Base-by-base conservation (phyloP, 2,888 invertebrate species). In the Ferdinandea cuprea region DNA sequence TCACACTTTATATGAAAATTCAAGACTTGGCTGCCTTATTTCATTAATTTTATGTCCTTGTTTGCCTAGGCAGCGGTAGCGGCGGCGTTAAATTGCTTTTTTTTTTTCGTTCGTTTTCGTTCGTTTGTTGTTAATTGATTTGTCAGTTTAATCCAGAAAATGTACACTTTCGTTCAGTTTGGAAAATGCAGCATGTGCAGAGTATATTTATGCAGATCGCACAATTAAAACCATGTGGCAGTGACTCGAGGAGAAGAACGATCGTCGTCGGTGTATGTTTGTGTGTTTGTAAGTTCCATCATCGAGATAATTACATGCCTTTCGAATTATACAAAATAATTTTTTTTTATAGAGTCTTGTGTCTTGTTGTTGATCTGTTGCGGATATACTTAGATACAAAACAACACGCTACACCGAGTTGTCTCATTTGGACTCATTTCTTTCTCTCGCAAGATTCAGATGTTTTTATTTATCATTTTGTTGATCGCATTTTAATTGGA, bases 401-500 rank as follows among this genome's bases (percentile, higher is more conserved):
- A 61, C 63, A 46, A 28, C 44, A 35, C 54, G 79, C 66, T 59
- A 58, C 56, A 32, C 35, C 8, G 52, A 80, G 76, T 69, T 80
- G 80, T 76, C 76, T 69, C 76, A 71, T 69, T 76, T 81, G 58
- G 30, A 50, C 59, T 48, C 21, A 63, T 42, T 52, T 72, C 19
- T 19, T 30, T 32, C 13, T 8, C 25, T 35, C 7, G 15, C 8
- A 19, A 32, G 35, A 54, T 19, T 37, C 56, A 21, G 37, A 9
- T 28, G 40, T 46, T 40, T 42, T 37, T 59, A 69, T 76, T 77
- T 78, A 78, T 83, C 56, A 73, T 78, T 78, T 77, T 63, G 72
- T 83, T 83, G 83, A 83, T 83, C 83, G 83, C 72, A 78, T 83
- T 83, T 83, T 83, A 83, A 83, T 83, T 83, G 83, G 83, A 78